Percentiles rank a stretch among this genome's conserved stretches.
phyloP scores from a whole-genome alignment of 2,113 vertebrate genomes.

The Silurus meridionalis region DNA sequence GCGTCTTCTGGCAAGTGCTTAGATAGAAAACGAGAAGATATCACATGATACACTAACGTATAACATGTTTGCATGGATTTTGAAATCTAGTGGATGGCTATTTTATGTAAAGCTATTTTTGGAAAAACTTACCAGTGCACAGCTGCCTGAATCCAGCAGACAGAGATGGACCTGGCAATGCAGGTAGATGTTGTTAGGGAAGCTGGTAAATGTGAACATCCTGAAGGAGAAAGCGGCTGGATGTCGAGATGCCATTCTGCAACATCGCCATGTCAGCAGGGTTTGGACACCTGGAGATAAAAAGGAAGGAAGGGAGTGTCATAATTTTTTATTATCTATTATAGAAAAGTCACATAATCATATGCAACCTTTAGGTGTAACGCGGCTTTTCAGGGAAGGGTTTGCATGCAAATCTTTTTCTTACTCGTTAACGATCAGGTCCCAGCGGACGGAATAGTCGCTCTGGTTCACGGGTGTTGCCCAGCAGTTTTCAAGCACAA shows the following conservation, averaged over 20 bases:
- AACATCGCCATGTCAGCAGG: slow-evolving; percentile 45
- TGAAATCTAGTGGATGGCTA: too few relatives aligned
- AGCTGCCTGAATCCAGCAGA: slow-evolving; percentile 18
- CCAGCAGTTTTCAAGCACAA: slow-evolving; percentile 57
- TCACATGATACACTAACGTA: not conserved
- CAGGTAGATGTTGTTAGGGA: slow-evolving; percentile 44
- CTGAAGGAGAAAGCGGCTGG: slow-evolving; percentile 59
- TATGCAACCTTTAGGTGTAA: not conserved
- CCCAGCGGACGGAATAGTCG: slow-evolving; percentile 40
- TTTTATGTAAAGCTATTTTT: not conserved
- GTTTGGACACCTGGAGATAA: slow-evolving; percentile 54
- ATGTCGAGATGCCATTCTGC: slow-evolving; percentile 42
- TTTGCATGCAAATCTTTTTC: not conserved
- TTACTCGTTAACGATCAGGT: slow-evolving; percentile 57
- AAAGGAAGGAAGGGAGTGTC: not conserved
- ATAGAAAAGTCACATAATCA: too few relatives aligned
- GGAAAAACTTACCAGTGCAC: slow-evolving; percentile 44
- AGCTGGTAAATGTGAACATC: slow-evolving; percentile 49
- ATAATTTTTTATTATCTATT: too few relatives aligned
- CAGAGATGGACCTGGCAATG: slow-evolving; percentile 61
- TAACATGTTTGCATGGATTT: not conserved
- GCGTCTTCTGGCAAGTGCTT: not conserved
- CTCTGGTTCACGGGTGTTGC: slow-evolving; percentile 52
- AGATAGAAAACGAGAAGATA: not conserved
- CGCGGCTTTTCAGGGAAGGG: too few relatives aligned